Conservation (phyloP, 1,140 invertebrate species). For the Habropoda laboriosa region DNA sequence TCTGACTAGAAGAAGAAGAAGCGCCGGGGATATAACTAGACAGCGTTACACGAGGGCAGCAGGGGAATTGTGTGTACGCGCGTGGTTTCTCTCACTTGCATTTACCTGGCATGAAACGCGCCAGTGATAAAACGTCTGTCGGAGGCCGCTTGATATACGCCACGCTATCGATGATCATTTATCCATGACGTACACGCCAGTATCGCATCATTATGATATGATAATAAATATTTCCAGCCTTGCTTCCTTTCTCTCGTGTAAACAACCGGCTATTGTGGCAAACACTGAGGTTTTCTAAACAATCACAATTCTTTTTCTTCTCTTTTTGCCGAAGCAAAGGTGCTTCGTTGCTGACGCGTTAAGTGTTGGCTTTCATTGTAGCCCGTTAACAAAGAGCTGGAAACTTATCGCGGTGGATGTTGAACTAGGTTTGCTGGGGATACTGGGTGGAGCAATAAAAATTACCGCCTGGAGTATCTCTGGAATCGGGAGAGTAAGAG, state of each 20-base stretch:
- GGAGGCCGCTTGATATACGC: constrained; percentile 36
- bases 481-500: no score
- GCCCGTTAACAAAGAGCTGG: neutral
- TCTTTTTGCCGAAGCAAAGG: neutral
- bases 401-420: constrained; percentile 21
- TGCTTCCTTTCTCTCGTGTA: constrained; percentile 28
- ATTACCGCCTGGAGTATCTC: no score
- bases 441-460: no score
- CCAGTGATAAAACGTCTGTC: constrained; percentile 54
- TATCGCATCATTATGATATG: constrained; percentile 39
- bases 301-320: neutral
- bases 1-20: constrained; percentile 26
- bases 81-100: no score
- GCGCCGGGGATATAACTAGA: neutral
- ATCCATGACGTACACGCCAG: constrained; percentile 37
- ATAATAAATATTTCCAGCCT: constrained; percentile 40
- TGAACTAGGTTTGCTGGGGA: constrained; percentile 22
- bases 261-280: constrained; percentile 32
- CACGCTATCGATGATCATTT: constrained; percentile 52
- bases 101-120: constrained; percentile 23
- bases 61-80: no score
- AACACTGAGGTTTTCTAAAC: neutral
- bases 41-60: neutral
- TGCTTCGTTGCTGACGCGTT: neutral
- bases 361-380: constrained; percentile 1